Conservation (phyloP, 2,797 vertebrate genomes). For the Acanthornis magna region DNA sequence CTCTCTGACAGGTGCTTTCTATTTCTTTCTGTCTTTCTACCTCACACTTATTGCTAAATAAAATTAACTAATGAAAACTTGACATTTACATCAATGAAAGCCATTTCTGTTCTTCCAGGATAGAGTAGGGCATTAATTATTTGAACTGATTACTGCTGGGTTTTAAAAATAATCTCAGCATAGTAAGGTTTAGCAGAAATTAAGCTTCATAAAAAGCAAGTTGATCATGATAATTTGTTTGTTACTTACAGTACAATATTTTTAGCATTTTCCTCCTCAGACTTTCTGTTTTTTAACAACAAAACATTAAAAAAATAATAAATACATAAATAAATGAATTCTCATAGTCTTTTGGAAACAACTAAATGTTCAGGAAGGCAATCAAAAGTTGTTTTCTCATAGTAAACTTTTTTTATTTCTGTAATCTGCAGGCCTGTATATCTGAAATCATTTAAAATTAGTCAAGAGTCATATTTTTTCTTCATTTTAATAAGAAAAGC, state of each 20-base stretch:
- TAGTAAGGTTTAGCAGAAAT: background rate
- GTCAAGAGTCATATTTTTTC: background rate
- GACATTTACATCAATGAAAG: background rate
- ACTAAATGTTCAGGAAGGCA: background rate
- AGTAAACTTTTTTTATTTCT: background rate
- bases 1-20: background rate
- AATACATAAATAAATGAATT: background rate
- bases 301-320: background rate
- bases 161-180: background rate
- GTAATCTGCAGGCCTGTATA: background rate
- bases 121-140: background rate
- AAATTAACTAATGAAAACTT: background rate
- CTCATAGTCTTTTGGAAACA: background rate
- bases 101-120: background rate
- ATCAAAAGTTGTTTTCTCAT: background rate
- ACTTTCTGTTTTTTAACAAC: background rate
- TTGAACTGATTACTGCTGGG: background rate
- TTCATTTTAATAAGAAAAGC: background rate
- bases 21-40: background rate
- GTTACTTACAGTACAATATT: background rate
- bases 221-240: fast-evolving
- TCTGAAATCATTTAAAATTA: background rate
- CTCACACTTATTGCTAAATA: background rate
- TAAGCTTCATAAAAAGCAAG: background rate
- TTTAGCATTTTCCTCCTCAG: background rate